Base-by-base conservation (phyloP, 1,140 invertebrate species). In the Gonioctena quinquepunctata region DNA sequence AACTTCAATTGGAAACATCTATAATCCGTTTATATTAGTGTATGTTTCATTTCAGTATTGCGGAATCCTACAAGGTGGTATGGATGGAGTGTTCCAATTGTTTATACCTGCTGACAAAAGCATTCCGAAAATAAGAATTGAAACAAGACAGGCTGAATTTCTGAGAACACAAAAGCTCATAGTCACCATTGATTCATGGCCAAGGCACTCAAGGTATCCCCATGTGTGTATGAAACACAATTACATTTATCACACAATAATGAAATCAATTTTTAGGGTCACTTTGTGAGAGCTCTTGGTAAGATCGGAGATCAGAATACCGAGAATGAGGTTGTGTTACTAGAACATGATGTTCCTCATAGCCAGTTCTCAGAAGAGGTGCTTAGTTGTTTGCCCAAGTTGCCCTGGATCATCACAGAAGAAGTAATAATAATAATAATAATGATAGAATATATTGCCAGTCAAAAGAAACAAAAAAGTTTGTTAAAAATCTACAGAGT, bases 311-410 rank as follows among this genome's bases (percentile, higher is more conserved):
- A 97, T 80, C 93, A 93, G 83, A 89, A 91, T 19, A 96, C 96
- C 13, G 98, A 99, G 85, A 99, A 97, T 83, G 95, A 98, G 86
- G 94, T 95, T 6, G 88, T 99, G 49, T 86, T 99, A 1, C 83
- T 99, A 50, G 98, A 99, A 81, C 97, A 99, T 82, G 97, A 99
- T 84, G 92, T 99, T 18, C 97, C 97, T 0, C 96, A 99, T 81
- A 93, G 92, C 76, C 89, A 93, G 76, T 99, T 99, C 82, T 96
- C 96, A 1, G 94, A 97, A 77, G 91, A 94, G 56, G 98, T 99
- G 22, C 88, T 98, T 0, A 92, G 91, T 68, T 99, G 94, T 82
- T 85, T 99, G 22, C 98, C 98, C 0, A 88, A 92, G 75, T 77
- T 96, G 76, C 94, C 96, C 8, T 99, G 96, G 96, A 83, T 86